A percentile compares a stretch with the other conserved stretches of the same genome.
phyloP scores from a whole-genome alignment of 2,888 invertebrate species.

The Deilephila elpenor region DNA sequence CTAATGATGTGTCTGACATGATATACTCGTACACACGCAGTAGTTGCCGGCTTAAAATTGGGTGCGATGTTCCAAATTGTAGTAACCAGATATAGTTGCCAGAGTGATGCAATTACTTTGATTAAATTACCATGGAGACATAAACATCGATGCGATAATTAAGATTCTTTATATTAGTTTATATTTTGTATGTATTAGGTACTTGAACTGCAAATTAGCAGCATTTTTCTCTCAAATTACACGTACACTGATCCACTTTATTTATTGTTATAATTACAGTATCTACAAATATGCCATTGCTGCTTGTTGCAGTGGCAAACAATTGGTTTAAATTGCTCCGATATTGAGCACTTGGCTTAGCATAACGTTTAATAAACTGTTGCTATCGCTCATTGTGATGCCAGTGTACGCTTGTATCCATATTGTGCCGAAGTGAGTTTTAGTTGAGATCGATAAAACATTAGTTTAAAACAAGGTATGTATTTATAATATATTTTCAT shows the following conservation, averaged over 20 bases:
- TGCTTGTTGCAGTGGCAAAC: background rate
- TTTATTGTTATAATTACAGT: no score
- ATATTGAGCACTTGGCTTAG: conserved; percentile 50
- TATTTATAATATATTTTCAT: background rate
- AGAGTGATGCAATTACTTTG: background rate
- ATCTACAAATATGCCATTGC: background rate
- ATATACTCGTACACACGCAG: background rate
- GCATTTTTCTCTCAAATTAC: no score
- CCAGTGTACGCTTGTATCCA: conserved; percentile 17
- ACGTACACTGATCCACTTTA: no score
- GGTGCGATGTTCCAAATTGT: background rate
- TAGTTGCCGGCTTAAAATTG: background rate
- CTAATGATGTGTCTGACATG: background rate
- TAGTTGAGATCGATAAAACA: conserved; percentile 2
- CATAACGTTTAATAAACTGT: conserved; percentile 45
- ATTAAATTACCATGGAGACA: conserved; percentile 3
- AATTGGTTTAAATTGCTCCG: conserved; percentile 35
- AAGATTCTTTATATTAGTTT: no score
- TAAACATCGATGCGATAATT: background rate
- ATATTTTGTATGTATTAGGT: no score
- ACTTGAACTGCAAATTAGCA: no score
- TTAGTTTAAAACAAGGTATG: conserved; percentile 21
- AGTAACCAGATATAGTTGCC: background rate
- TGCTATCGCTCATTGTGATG: conserved; percentile 17
- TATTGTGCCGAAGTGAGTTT: conserved; percentile 19